Evolutionary conservation across 2,888 invertebrate genomes (phyloP), one percentile per base, ranked within the genome.

Genomic region (Anorthoa munda): DNA sequence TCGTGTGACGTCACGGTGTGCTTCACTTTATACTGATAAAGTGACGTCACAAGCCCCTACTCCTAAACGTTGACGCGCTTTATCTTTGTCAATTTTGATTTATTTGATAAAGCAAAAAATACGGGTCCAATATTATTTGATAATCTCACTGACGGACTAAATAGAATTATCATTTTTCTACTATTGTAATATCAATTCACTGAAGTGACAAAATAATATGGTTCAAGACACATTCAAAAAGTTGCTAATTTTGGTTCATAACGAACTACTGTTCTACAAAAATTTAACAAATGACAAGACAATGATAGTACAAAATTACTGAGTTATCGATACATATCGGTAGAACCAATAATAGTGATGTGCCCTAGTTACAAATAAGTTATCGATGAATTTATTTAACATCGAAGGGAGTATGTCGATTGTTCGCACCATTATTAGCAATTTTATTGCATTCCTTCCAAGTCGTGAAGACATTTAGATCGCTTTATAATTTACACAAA

Each of bases 331-430:
- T 73, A 69, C n/a, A 26, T 71, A 45, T 63, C 66, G n/a, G 48
- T 68, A 26, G 39, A 82, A 83, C 73, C 60, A 60, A 68, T 69
- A 56, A 55, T 72, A 75, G 77, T 85, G 77, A 83, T 72, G 85
- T 72, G 60, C 66, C 75, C 45, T 66, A 75, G 39, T 66, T 56
- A 75, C 56, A 65, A 72, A 83, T 70, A 53, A 82, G 55, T 39
- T 59, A 58, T 71, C 48, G 26, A 81, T 74, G 12, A 69, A 59
- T 21, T 17, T 72, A 39, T 31, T 51, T 50, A 63, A 53, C 26
- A 56, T 46, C 66, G n/a, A 69, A 70, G 31, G 70, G 65, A 67
- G 48, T 21, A 45, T 31, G 64, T 82, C 72, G 70, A 67, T 71
- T 70, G 46, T 63, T 77, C n/a, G 51, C 65, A 72, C 18, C 17